Conservation (phyloP, 1,140 invertebrate species). For the Vanessa tameamea region DNA sequence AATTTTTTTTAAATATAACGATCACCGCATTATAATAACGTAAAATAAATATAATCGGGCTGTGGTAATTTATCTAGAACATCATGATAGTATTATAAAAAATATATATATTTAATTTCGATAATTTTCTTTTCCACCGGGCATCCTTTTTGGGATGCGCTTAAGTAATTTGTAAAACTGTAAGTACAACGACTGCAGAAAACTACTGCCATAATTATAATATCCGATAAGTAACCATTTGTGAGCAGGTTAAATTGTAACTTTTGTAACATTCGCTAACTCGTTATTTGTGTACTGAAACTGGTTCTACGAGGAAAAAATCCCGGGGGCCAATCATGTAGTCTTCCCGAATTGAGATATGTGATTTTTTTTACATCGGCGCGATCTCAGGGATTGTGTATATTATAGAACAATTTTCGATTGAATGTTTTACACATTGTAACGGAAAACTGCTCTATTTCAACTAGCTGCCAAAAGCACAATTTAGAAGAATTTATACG, state of each 20-base stretch:
- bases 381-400: conserved; percentile 33
- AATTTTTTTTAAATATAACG: neutral
- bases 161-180: conserved; percentile 45
- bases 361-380: conserved; percentile 39
- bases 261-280: conserved; percentile 16
- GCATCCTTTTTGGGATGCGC: conserved; percentile 46
- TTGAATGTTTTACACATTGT: conserved; percentile 12
- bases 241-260: conserved; percentile 30
- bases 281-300: conserved; percentile 16
- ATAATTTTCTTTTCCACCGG: conserved; percentile 28
- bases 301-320: conserved; percentile 35
- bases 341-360: conserved; percentile 58
- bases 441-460: conserved; percentile 13
- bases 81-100: conserved; percentile 12
- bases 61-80: conserved; percentile 33
- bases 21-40: conserved; percentile 27
- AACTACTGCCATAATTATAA: conserved; percentile 53
- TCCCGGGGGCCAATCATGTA: conserved; percentile 62
- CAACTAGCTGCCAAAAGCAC: conserved; percentile 26
- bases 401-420: conserved; percentile 22
- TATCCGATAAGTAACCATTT: conserved; percentile 36
- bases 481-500: conserved; percentile 28
- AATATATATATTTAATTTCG: conserved; percentile 4
- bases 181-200: conserved; percentile 56
- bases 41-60: conserved; percentile 28